Evolutionary conservation across 2,888 invertebrate genomes (phyloP).

Genomic region (Marronus borbonicus): DNA sequence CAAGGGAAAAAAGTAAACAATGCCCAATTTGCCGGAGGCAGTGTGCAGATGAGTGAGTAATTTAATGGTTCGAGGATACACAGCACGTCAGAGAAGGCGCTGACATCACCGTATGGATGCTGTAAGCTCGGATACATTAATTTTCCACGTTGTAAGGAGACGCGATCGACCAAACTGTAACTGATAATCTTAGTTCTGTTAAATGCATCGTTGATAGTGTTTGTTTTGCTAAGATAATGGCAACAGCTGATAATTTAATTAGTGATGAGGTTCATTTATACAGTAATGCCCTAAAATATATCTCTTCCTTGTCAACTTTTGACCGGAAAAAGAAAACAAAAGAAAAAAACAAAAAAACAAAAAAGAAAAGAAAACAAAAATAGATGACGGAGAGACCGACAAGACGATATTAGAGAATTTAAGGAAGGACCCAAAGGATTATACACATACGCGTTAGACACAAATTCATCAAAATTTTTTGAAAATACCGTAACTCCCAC

Average conservation of each 20-base stretch:
- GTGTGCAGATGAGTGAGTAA: constrained; percentile 3
- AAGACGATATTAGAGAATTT: no score
- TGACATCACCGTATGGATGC: not conserved
- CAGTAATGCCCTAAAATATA: not conserved
- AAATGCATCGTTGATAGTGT: not conserved
- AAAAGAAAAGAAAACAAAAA: no score
- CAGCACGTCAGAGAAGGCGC: not conserved
- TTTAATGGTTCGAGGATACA: constrained; percentile 15
- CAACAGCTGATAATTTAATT: not conserved
- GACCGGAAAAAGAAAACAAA: no score
- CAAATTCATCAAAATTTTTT: no score
- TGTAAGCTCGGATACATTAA: not conserved
- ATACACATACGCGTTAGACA: no score
- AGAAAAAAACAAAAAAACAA: no score
- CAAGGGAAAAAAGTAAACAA: constrained; percentile 7
- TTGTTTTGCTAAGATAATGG: not conserved
- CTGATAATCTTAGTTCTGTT: not conserved
- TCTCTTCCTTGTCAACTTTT: no score
- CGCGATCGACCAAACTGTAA: not conserved
- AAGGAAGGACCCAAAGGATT: no score
- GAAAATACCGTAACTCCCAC: no score
- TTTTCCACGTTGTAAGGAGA: not conserved
- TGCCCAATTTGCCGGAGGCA: constrained; percentile 8
- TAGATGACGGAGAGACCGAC: no score
- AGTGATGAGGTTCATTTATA: not conserved